Evolutionary conservation across 2,888 invertebrate species (phyloP).

Genomic region (Heliconius hortense): DNA sequence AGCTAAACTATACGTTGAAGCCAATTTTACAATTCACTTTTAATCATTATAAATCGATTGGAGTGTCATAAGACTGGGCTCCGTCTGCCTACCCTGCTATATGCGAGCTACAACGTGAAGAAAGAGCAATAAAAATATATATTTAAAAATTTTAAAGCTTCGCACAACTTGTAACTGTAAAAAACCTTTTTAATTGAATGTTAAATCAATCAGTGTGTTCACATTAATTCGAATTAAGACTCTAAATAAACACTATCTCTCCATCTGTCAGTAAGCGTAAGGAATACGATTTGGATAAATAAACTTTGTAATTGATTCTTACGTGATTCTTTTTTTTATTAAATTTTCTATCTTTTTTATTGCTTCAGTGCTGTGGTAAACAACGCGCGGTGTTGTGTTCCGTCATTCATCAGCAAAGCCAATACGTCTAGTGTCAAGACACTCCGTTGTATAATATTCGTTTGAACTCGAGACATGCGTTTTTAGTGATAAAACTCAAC

Average conservation of each 20-base stretch:
- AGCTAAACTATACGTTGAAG: too few relatives aligned
- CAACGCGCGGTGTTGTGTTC: too few relatives aligned
- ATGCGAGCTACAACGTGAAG: too few relatives aligned
- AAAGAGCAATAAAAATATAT: background rate
- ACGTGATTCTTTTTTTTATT: slow-evolving; percentile 2
- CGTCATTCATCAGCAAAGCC: too few relatives aligned
- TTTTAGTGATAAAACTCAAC: too few relatives aligned
- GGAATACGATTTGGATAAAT: slow-evolving; percentile 19
- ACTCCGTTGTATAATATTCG: too few relatives aligned
- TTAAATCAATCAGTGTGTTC: slow-evolving; percentile 23
- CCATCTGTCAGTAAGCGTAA: slow-evolving; percentile 13
- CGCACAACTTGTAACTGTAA: background rate
- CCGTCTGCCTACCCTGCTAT: too few relatives aligned
- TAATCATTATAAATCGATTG: background rate
- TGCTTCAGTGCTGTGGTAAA: too few relatives aligned
- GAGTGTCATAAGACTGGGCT: too few relatives aligned
- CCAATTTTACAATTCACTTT: too few relatives aligned
- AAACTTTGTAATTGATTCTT: slow-evolving; percentile 9
- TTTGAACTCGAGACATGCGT: too few relatives aligned
- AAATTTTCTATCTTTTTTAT: background rate
- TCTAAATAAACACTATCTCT: slow-evolving; percentile 19
- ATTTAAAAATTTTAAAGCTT: slow-evolving; percentile 20
- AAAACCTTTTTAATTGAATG: slow-evolving; percentile 8
- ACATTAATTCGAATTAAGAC: slow-evolving; percentile 16
- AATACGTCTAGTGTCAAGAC: too few relatives aligned